Evolutionary conservation across 2,113 vertebrate species (phyloP).

Genomic region (Brachypodius melanocephalos): DNA sequence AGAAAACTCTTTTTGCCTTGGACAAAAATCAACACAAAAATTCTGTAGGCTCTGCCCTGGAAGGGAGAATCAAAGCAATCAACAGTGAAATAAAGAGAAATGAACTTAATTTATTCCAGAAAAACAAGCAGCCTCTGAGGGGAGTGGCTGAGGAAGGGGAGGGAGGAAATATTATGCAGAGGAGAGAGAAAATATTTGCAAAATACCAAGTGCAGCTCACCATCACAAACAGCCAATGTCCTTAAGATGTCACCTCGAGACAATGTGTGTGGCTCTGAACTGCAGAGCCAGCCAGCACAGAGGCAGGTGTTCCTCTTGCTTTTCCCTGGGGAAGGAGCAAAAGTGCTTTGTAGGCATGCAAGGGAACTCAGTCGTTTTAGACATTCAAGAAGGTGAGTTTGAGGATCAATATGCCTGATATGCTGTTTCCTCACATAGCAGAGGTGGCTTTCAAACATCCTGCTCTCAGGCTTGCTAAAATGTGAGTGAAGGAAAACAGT

Average conservation of each 20-base stretch:
- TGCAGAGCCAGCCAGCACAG: neutral
- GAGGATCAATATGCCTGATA: neutral
- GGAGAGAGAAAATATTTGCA: neutral
- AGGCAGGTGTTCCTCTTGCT: neutral
- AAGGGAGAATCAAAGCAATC: conserved; percentile 19
- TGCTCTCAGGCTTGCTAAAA: neutral
- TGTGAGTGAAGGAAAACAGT: neutral
- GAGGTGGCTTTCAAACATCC: neutral
- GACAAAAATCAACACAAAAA: neutral
- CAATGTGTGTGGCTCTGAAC: neutral
- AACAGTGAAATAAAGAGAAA: neutral
- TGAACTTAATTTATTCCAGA: neutral
- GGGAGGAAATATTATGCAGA: neutral
- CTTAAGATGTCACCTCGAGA: neutral
- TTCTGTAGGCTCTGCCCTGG: neutral
- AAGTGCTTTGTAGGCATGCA: neutral
- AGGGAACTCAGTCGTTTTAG: neutral
- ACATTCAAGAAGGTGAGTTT: neutral
- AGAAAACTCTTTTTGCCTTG: neutral
- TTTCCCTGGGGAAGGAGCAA: neutral
- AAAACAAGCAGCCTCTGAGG: neutral
- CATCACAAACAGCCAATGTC: neutral
- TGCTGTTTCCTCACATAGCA: neutral
- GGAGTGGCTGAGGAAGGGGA: neutral
- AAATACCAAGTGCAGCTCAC: neutral